Evolutionary conservation across 2,888 invertebrate species (phyloP).

Genomic region (Mantis religiosa): DNA sequence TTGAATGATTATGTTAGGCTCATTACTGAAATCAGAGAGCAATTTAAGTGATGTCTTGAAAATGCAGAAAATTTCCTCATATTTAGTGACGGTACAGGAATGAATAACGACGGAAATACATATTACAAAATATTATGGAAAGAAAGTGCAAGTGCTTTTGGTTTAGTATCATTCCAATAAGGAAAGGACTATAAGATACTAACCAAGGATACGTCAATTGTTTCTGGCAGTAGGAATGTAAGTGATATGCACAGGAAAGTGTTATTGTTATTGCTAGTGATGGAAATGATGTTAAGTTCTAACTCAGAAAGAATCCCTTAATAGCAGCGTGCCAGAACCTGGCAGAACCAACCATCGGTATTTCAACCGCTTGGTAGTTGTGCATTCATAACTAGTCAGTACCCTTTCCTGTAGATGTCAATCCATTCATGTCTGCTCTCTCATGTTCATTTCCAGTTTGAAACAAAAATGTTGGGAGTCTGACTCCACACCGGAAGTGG

Average conservation of each 20-base stretch:
- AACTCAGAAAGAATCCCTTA: constrained; percentile 22
- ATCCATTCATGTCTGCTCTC: constrained; percentile 31
- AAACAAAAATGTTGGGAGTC: constrained; percentile 38
- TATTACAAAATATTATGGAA: not conserved
- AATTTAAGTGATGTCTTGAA: not conserved
- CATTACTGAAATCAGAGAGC: not conserved
- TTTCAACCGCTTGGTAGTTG: constrained; percentile 39
- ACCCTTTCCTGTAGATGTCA: constrained; percentile 39
- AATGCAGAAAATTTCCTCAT: not conserved
- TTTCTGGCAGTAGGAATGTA: constrained; percentile 16
- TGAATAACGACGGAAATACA: not conserved
- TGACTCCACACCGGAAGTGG: constrained; percentile 36
- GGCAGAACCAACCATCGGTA: constrained; percentile 18
- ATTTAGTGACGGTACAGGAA: not conserved
- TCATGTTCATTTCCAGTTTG: constrained; percentile 30
- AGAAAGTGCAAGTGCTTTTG: constrained; percentile 17
- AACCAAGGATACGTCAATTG: constrained; percentile 31
- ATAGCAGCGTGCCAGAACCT: constrained; percentile 29
- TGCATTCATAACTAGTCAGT: constrained; percentile 41
- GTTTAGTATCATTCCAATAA: constrained; percentile 34
- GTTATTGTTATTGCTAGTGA: not conserved
- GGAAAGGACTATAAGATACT: constrained; percentile 41
- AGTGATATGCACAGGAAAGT: constrained; percentile 5
- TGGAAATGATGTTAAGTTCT: not conserved
- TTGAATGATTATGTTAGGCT: not conserved